A percentile compares a stretch with the other conserved stretches of the same genome.
Evolutionary conservation across 1,140 invertebrate genomes (phyloP).

Genomic region (Amphibalanus amphitrite): DNA sequence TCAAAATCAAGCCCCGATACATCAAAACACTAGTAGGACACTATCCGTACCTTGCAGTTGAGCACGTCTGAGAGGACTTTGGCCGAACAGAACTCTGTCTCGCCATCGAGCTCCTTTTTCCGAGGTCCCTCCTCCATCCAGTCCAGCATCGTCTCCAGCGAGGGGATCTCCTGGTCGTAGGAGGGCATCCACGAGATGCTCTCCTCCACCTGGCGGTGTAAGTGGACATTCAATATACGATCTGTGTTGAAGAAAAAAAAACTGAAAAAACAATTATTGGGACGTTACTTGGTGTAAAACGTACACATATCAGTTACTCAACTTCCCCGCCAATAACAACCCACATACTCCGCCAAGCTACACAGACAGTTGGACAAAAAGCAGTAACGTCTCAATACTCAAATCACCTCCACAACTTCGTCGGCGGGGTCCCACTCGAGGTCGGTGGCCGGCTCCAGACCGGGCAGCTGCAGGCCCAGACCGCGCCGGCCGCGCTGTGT

Average conservation of each 20-base stretch:
- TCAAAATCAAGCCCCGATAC: too few relatives aligned
- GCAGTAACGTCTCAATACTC: slow-evolving; percentile 5
- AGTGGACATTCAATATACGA: too few relatives aligned
- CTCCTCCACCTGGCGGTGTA: slow-evolving; percentile 28
- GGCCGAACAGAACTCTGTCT: slow-evolving; percentile 56
- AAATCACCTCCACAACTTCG: slow-evolving; percentile 29
- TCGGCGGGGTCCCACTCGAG: slow-evolving; percentile 44
- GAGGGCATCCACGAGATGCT: slow-evolving; percentile 26
- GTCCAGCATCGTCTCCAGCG: slow-evolving; percentile 14
- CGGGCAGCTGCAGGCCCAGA: slow-evolving; percentile 52
- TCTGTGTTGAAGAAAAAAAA: too few relatives aligned
- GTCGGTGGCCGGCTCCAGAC: slow-evolving; percentile 39
- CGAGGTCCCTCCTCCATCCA: slow-evolving; percentile 45
- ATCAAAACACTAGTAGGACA: too few relatives aligned
- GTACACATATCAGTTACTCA: too few relatives aligned
- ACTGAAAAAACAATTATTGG: too few relatives aligned
- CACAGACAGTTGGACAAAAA: too few relatives aligned
- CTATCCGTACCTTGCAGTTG: slow-evolving; percentile 41
- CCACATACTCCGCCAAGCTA: too few relatives aligned
- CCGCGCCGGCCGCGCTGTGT: slow-evolving; percentile 66
- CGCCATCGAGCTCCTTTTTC: slow-evolving; percentile 54
- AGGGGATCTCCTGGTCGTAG: slow-evolving; percentile 9
- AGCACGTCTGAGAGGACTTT: slow-evolving; percentile 50
- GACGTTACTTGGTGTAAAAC: too few relatives aligned
- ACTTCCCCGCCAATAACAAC: too few relatives aligned